Evolutionary conservation across 2,797 vertebrate species (phyloP).

Genomic region (Rallus crepitans): DNA sequence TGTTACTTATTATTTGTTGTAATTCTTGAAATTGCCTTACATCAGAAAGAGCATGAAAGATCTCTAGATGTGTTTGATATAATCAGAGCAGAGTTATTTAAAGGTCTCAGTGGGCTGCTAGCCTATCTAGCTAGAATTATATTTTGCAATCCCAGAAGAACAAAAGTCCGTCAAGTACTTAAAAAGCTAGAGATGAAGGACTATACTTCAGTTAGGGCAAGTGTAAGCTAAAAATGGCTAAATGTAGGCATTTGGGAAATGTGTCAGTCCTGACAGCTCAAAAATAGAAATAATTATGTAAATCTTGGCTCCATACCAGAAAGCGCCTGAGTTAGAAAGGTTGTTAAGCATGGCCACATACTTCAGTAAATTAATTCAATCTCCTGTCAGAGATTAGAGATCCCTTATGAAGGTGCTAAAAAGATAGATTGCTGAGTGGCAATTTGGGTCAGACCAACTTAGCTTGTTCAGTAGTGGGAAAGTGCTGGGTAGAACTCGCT

Average conservation of each 20-base stretch:
- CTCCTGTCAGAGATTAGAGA: constrained; percentile 66
- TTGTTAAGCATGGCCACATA: constrained; percentile 67
- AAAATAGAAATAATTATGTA: constrained; percentile 77
- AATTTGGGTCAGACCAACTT: constrained; percentile 35
- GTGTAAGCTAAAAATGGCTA: constrained; percentile 49
- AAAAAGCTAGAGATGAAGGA: constrained; percentile 41
- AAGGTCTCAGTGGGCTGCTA: constrained; percentile 10
- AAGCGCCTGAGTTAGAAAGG: neutral
- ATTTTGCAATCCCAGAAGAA: constrained; percentile 35
- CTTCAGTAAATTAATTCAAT: constrained; percentile 70
- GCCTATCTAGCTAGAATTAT: constrained; percentile 24
- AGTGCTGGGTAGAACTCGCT: neutral
- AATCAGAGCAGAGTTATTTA: constrained; percentile 46
- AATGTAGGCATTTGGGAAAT: constrained; percentile 32
- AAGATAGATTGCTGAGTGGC: constrained; percentile 48
- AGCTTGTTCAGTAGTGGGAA: neutral
- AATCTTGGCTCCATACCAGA: constrained; percentile 69
- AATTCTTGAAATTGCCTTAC: neutral
- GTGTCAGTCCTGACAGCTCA: constrained; percentile 52
- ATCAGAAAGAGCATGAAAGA: constrained; percentile 20
- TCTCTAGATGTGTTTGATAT: constrained; percentile 10
- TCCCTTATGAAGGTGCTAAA: constrained; percentile 64
- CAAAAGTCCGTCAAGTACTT: neutral
- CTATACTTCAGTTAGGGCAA: constrained; percentile 39
- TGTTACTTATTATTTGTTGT: neutral